Conservation (phyloP, 2,888 invertebrate genomes). For the Embidobia sp. region DNA sequence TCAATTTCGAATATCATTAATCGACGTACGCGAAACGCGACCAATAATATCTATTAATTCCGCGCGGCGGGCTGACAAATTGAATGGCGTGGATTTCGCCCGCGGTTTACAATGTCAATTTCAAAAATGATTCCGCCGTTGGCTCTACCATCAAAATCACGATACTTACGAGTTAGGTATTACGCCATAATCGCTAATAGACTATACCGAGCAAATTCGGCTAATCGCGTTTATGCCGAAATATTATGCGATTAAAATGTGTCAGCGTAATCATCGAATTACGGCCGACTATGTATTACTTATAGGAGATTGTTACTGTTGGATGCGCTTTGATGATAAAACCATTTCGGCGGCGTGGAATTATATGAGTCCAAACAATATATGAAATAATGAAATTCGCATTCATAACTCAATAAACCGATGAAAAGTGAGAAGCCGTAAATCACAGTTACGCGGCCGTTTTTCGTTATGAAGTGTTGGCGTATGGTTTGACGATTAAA, state of each 20-base stretch:
- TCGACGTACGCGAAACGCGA: slow-evolving; percentile 4
- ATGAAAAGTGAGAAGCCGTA: slow-evolving; percentile 18
- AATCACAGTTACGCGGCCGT: slow-evolving; percentile 8
- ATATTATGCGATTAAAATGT: slow-evolving; percentile 60
- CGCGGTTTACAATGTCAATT: slow-evolving; percentile 51
- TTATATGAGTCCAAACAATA: slow-evolving; percentile 19
- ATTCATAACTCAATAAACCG: slow-evolving; percentile 30
- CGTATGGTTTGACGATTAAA: slow-evolving; percentile 6
- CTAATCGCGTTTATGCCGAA: slow-evolving; percentile 56
- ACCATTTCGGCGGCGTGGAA: slow-evolving; percentile 12
- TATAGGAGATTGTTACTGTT: slow-evolving; percentile 31
- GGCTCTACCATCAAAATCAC: slow-evolving; percentile 41
- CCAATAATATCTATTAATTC: slow-evolving; percentile 55
- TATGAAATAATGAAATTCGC: slow-evolving; percentile 22
- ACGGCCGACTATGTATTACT: slow-evolving; percentile 39
- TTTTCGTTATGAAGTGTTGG: slow-evolving; percentile 15
- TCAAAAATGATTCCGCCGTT: slow-evolving; percentile 41
- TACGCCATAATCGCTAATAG: slow-evolving; percentile 59
- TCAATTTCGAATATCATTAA: slow-evolving; percentile 41
- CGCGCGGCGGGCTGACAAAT: slow-evolving; percentile 37
- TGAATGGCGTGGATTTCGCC: slow-evolving; percentile 43
- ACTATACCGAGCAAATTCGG: slow-evolving; percentile 50
- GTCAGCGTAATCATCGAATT: slow-evolving; percentile 43
- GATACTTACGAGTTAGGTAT: slow-evolving; percentile 46
- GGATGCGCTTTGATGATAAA: slow-evolving; percentile 17